Evolutionary conservation across 2,888 invertebrate species (phyloP).

Genomic region (Subacronicta megacephala): DNA sequence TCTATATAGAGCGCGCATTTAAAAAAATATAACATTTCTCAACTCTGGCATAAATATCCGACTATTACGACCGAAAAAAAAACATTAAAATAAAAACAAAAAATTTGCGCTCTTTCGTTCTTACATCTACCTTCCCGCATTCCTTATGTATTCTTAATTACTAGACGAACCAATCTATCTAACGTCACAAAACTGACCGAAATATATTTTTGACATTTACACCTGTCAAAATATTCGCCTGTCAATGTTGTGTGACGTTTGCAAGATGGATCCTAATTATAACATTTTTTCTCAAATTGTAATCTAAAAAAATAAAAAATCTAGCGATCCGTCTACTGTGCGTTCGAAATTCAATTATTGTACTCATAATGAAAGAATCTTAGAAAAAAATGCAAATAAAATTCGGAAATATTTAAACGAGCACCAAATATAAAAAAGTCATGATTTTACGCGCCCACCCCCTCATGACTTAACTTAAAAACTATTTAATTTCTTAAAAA

Average conservation of each 20-base stretch:
- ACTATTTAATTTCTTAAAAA: constrained; percentile 57
- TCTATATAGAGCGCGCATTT: constrained; percentile 81
- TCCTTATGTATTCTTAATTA: constrained; percentile 61
- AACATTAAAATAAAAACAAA: constrained; percentile 53
- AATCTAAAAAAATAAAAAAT: constrained; percentile 60
- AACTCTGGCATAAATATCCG: constrained; percentile 56
- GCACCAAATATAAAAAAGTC: constrained; percentile 69
- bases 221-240: background rate
- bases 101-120: constrained; percentile 70
- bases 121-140: constrained; percentile 65
- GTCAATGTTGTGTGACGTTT: background rate
- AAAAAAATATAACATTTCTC: constrained; percentile 65
- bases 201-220: background rate
- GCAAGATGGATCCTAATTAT: constrained; percentile 64
- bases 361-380: constrained; percentile 50
- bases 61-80: constrained; percentile 48
- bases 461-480: constrained; percentile 53
- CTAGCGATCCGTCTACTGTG: constrained; percentile 63
- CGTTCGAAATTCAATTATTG: constrained; percentile 58
- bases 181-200: background rate
- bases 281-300: constrained; percentile 54
- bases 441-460: constrained; percentile 45
- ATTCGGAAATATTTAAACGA: constrained; percentile 57
- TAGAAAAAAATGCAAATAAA: constrained; percentile 35
- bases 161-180: constrained; percentile 56